A percentile compares a stretch with the other conserved stretches of the same genome.
Conservation (phyloP, 2,797 vertebrate genomes). For the Myotis daubentonii region DNA sequence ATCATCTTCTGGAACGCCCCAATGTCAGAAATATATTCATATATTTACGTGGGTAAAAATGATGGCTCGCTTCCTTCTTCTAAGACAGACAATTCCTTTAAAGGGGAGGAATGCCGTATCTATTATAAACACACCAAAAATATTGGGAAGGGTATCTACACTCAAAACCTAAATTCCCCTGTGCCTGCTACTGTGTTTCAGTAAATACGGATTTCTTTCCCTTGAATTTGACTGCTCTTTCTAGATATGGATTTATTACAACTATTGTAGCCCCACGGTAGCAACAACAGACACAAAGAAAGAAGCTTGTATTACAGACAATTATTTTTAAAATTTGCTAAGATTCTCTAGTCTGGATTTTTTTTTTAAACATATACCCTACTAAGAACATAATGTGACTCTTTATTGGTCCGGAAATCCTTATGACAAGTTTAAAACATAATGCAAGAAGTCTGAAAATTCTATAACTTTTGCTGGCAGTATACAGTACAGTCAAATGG, state of each 20-base stretch:
- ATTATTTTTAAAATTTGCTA: neutral
- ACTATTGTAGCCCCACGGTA: neutral
- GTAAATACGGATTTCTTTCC: constrained; percentile 43
- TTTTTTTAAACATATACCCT: neutral
- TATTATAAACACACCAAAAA: constrained; percentile 60
- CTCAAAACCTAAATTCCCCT: constrained; percentile 33
- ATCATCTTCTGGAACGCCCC: constrained; percentile 97
- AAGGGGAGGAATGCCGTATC: constrained; percentile 42
- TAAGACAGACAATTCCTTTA: constrained; percentile 80
- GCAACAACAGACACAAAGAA: neutral
- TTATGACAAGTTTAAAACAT: constrained; percentile 11
- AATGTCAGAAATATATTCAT: constrained; percentile 93
- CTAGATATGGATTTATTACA: constrained; percentile 22
- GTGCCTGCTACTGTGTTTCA: constrained; percentile 20
- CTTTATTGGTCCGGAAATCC: constrained; percentile 38
- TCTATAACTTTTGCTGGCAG: neutral
- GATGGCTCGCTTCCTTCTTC: constrained; percentile 81
- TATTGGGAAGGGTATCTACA: constrained; percentile 16
- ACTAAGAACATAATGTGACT: neutral
- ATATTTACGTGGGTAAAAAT: constrained; percentile 84
- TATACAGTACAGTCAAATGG: constrained; percentile 8
- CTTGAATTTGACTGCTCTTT: constrained; percentile 34
- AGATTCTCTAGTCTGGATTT: constrained; percentile 15
- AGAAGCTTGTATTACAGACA: neutral
- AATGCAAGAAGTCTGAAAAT: constrained; percentile 41